Evolutionary conservation across 37 sponge, comb jelly and placozoan genomes (phyloP).

Genomic region (Ianthella basta): DNA sequence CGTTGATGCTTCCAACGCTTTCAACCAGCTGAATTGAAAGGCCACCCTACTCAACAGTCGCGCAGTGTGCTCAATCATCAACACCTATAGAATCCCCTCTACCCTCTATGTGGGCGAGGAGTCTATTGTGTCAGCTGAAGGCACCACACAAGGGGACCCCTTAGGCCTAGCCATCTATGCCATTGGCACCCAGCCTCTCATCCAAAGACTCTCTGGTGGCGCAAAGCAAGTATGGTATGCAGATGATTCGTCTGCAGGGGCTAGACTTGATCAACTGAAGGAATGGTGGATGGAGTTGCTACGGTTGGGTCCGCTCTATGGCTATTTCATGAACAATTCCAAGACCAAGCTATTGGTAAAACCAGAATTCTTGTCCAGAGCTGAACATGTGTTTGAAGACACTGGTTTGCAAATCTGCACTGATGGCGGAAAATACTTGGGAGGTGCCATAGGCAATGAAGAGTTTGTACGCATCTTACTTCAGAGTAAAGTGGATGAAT

Average conservation of each 20-base stretch:
- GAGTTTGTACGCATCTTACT: not conserved
- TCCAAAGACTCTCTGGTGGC: conserved; percentile 1
- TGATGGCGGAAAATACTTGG: conserved; percentile 23
- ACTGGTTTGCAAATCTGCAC: conserved; percentile 15
- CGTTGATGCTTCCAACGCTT: conserved; percentile 15
- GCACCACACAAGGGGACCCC: not conserved
- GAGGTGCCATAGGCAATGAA: no score
- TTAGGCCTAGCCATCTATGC: no score
- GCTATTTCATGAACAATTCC: no score
- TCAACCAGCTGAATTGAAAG: not conserved
- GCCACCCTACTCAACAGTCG: conserved; percentile 7
- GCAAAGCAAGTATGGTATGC: conserved; percentile 17
- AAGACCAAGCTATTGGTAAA: conserved; percentile 1
- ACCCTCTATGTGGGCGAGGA: not conserved
- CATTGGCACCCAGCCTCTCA: conserved; percentile 15
- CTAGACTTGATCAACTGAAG: no score
- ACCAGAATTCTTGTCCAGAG: conserved; percentile 14
- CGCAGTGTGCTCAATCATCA: conserved; percentile 3
- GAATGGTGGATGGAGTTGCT: no score
- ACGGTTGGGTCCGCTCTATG: no score
- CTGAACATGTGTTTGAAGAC: no score
- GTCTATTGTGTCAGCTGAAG: conserved; percentile 1
- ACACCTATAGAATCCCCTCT: conserved; percentile 20
- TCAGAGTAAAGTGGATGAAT: conserved; percentile 13
- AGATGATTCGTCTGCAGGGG: conserved; percentile 11